Evolutionary conservation across 2,797 vertebrate genomes (phyloP).

Genomic region (Cygnus olor): DNA sequence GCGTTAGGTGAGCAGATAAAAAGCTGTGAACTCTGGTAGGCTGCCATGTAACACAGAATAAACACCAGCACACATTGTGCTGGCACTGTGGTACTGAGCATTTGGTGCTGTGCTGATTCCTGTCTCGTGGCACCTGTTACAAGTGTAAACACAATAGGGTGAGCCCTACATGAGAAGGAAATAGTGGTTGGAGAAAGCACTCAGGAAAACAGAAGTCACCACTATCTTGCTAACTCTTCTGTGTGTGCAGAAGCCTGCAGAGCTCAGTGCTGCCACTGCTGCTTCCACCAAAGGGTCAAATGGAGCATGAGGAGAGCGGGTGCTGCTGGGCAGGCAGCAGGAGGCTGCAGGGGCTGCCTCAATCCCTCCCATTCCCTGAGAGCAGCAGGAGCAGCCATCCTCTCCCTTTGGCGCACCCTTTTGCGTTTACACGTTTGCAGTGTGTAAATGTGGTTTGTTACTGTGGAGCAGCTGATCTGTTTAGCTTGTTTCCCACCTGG

Average conservation of each 20-base stretch:
- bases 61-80: background rate
- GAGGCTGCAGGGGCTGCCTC: background rate
- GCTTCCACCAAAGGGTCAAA: background rate
- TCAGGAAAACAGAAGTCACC: background rate
- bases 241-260: background rate
- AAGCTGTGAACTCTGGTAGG: background rate
- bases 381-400: background rate
- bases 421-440: background rate
- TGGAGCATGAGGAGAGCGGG: background rate
- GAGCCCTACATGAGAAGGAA: background rate
- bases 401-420: background rate
- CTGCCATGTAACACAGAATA: background rate
- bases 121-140: background rate
- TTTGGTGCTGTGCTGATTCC: background rate
- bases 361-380: too few relatives aligned
- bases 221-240: background rate
- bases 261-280: background rate
- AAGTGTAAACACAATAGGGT: background rate
- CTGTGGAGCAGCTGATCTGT: too few relatives aligned
- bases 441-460: background rate
- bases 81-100: too few relatives aligned
- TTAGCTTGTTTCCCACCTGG: background rate
- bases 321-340: background rate
- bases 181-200: background rate
- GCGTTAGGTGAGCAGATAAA: background rate